A percentile compares a stretch with the other conserved stretches of the same genome.
These are phyloP conservation scores for Scaptomyza pallida DNA, from an alignment of 1,140 invertebrate species.

Conservation along the genomic window DNA sequence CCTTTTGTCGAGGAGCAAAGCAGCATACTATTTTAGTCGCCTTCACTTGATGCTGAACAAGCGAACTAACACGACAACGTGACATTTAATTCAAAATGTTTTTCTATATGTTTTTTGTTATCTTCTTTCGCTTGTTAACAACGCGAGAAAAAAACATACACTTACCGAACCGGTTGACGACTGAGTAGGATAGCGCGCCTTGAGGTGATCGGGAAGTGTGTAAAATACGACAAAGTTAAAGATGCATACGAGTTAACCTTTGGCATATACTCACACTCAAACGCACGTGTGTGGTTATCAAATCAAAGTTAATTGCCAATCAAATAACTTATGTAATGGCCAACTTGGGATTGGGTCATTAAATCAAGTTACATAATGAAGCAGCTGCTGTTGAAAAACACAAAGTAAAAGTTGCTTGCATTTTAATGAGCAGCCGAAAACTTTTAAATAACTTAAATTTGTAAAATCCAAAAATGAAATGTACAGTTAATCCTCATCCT, in stretches of 20 bases:
- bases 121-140: conserved; percentile 14
- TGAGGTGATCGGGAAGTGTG: too few relatives aligned
- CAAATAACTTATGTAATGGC: conserved; percentile 4
- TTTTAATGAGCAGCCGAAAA: too few relatives aligned
- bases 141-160: conserved; percentile 22
- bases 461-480: neutral
- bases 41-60: conserved; percentile 60
- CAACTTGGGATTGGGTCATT: conserved; percentile 5
- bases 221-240: neutral
- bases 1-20: conserved; percentile 31
- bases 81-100: conserved; percentile 74
- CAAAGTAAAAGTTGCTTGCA: conserved; percentile 1
- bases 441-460: too few relatives aligned
- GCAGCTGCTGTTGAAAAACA: neutral
- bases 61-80: conserved; percentile 68
- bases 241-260: conserved; percentile 4
- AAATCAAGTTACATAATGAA: conserved; percentile 2
- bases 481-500: conserved; percentile 38
- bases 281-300: neutral
- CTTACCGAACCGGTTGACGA: conserved; percentile 10
- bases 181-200: neutral
- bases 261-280: neutral
- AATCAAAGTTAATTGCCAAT: conserved; percentile 7
- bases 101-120: neutral
- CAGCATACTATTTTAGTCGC: conserved; percentile 52